Evolutionary conservation across 2,797 vertebrate genomes (phyloP).

Genomic region (Amniataba percoides): DNA sequence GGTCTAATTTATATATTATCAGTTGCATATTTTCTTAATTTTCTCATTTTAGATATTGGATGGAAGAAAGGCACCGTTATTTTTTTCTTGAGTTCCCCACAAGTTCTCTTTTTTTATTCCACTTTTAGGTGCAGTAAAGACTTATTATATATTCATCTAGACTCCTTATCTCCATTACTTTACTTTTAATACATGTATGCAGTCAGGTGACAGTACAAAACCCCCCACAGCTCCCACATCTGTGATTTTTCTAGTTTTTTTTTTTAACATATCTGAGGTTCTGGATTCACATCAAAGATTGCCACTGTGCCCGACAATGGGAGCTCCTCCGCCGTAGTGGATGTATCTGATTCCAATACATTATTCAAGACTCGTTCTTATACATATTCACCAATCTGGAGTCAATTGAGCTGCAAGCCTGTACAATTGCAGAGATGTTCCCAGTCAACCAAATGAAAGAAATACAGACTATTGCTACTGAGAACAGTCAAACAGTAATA

Average conservation of each 20-base stretch:
- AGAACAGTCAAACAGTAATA: slow-evolving; percentile 41
- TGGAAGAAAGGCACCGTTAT: slow-evolving; percentile 16
- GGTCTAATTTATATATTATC: slow-evolving; percentile 20
- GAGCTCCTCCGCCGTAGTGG: slow-evolving; percentile 43
- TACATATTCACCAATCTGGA: slow-evolving; percentile 74
- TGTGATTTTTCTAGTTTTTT: slow-evolving; percentile 22
- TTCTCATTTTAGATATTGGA: slow-evolving; percentile 36
- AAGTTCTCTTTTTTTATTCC: background rate
- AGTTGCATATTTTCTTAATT: slow-evolving; percentile 5
- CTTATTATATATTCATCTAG: slow-evolving; percentile 41
- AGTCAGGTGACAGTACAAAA: slow-evolving; percentile 66
- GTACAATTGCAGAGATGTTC: slow-evolving; percentile 56
- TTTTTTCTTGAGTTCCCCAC: background rate
- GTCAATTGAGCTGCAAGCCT: slow-evolving; percentile 67
- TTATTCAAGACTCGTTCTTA: slow-evolving; percentile 74
- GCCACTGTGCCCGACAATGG: slow-evolving; percentile 50
- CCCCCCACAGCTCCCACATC: slow-evolving; percentile 57
- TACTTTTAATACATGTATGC: slow-evolving; percentile 62
- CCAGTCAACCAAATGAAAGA: slow-evolving; percentile 57
- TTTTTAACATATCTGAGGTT: slow-evolving; percentile 56
- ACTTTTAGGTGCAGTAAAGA: slow-evolving; percentile 32
- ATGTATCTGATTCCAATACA: slow-evolving; percentile 64
- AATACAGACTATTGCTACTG: slow-evolving; percentile 32
- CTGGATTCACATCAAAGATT: slow-evolving; percentile 78
- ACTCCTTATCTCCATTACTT: slow-evolving; percentile 54